Evolutionary conservation across 2,797 vertebrate species (phyloP), one percentile per base, ranked within the genome.

Genomic region (Onychomys leucogaster): DNA sequence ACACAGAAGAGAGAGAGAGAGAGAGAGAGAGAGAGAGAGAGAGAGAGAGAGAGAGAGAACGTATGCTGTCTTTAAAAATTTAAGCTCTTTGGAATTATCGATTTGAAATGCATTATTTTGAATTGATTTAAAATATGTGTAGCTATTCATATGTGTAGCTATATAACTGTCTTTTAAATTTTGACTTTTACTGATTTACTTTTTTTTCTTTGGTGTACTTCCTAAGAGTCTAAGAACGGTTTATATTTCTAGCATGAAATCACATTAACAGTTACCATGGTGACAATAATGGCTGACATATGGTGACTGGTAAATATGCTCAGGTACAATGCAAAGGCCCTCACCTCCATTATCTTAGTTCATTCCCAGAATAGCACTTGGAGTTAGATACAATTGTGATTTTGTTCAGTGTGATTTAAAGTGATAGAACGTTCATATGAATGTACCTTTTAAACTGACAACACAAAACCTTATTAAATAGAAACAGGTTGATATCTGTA

Each of bases 161-260:
- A n/a, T 67, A 14, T 52, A 25, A 52, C 55, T 89, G 32, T 92
- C 43, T 80, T 3, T 91, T 52, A 52, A 52, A 75, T 25, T 77
- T 78, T 94, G 96, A 94, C 89, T 94, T 86, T 41, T 41, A 52
- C 1, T 75, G 34, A 34, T 78, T 96, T 94, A 37, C 10, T 90
- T 85, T 76, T 41, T 43, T 76, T 95, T 71, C 29, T 83, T 75
- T 75, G 21, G 7, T 88, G 13, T 69, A 10, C 3, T 73, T 69
- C 29, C 32, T 78, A 12, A 81, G 6, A 86, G 90, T 94, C 19
- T 83, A 92, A 73, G 23, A 37, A 71, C 80, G 21, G 13, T 84
- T 90, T 93, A 23, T 89, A 76, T 88, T 88, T 96, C 34, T n/a
- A 69, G n/a, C n/a, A 89, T 8, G 57, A 81, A 12, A n/a, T 93